phyloP scores from a whole-genome alignment of 2,113 vertebrate genomes.

The Oreamnos americanus region DNA sequence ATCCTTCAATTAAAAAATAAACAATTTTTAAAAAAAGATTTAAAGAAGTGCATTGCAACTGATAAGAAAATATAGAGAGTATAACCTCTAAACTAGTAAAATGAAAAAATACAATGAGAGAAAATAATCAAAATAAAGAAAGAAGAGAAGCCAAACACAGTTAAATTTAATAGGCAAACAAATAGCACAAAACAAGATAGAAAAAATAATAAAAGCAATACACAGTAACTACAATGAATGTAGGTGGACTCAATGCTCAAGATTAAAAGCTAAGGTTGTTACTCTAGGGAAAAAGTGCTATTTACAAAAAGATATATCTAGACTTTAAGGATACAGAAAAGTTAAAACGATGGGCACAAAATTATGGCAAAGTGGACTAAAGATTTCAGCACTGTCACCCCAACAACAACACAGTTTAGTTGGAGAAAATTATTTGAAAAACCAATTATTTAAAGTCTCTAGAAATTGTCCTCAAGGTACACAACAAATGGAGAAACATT shows the following conservation, averaged over 20 bases:
- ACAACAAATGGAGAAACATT: not conserved
- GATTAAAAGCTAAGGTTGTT: not conserved
- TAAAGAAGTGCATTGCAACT: not conserved
- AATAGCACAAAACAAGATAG: not conserved
- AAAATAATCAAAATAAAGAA: not conserved
- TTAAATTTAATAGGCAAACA: not conserved
- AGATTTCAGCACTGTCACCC: not conserved
- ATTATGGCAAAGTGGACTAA: not conserved
- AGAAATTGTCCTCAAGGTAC: not conserved
- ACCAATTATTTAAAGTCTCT: not conserved
- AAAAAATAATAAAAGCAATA: not conserved
- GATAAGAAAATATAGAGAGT: not conserved
- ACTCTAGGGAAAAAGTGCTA: not conserved
- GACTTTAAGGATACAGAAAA: not conserved
- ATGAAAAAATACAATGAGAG: not conserved
- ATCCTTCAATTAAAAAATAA: not conserved
- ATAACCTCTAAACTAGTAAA: not conserved
- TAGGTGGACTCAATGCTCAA: not conserved
- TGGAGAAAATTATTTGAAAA: not conserved
- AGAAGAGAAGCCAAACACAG: not conserved
- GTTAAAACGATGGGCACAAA: not conserved
- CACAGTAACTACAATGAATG: not conserved
- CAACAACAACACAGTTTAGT: not conserved
- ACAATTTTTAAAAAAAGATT: not conserved
- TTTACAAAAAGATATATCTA: not conserved